phyloP scores from a whole-genome alignment of 30 jellyfish, hydroid and myxozoan species.

The Aurelia coerulea region DNA sequence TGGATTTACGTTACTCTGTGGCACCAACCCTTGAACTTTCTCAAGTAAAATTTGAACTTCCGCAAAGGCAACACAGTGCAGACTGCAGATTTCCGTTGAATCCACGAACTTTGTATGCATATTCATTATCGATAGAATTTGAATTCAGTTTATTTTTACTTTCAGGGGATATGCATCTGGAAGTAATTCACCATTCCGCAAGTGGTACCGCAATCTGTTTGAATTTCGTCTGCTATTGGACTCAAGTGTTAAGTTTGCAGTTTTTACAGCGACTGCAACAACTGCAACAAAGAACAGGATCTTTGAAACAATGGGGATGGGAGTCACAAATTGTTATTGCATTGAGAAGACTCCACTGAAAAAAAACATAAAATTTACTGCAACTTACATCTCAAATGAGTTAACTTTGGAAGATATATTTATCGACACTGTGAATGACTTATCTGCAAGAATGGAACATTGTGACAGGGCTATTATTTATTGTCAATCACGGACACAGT shows the following conservation, averaged over 20 bases:
- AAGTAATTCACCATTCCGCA: slow-evolving; percentile 54
- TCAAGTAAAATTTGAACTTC: too few relatives aligned
- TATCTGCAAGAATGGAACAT: slow-evolving; percentile 18
- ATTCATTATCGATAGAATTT: slow-evolving; percentile 10
- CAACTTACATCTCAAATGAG: slow-evolving; percentile 37
- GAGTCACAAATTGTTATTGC: slow-evolving; percentile 17
- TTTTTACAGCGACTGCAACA: slow-evolving; percentile 59
- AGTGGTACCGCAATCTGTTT: slow-evolving; percentile 39
- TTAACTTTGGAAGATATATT: slow-evolving; percentile 40
- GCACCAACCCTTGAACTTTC: too few relatives aligned
- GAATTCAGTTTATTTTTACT: slow-evolving; percentile 23
- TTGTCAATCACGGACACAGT: slow-evolving; percentile 57
- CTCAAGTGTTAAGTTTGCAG: slow-evolving; percentile 47
- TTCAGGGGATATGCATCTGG: slow-evolving; percentile 57
- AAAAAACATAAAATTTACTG: slow-evolving; percentile 26
- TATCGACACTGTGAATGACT: slow-evolving; percentile 10
- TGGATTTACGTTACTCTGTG: too few relatives aligned
- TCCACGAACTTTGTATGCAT: slow-evolving; percentile 20
- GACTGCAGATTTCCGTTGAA: not conserved
- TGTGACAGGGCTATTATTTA: slow-evolving; percentile 24
- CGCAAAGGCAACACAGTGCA: not conserved
- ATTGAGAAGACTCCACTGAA: slow-evolving; percentile 54
- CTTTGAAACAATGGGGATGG: slow-evolving; percentile 52
- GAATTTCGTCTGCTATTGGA: slow-evolving; percentile 37
- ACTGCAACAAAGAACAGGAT: slow-evolving; percentile 39